A percentile compares a stretch with the other conserved stretches of the same genome.
Evolutionary conservation across 2,113 vertebrate species (phyloP).

Genomic region (Oceanodroma tethys): DNA sequence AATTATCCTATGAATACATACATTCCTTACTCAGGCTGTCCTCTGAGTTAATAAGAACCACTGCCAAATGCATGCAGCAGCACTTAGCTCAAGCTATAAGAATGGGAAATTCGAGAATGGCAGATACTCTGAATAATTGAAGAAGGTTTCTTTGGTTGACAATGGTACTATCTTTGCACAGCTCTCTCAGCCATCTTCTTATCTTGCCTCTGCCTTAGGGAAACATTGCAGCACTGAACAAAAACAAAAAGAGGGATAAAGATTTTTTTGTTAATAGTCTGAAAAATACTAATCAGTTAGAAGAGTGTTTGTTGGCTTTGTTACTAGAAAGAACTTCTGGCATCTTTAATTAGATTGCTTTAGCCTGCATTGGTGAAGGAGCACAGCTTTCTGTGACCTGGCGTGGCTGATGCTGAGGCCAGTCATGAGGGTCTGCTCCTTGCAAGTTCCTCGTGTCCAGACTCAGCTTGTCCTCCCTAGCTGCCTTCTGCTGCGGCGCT

Average conservation of each 20-base stretch:
- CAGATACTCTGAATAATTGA: conserved; percentile 69
- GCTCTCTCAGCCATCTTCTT: background rate
- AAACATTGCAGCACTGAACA: background rate
- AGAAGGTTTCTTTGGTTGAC: conserved; percentile 30
- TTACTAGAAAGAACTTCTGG: background rate
- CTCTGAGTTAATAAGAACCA: background rate
- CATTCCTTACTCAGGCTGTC: background rate
- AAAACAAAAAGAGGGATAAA: background rate
- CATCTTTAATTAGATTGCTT: background rate
- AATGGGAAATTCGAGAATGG: conserved; percentile 38
- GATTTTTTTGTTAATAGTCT: background rate
- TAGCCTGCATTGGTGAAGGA: background rate
- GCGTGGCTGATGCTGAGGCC: background rate
- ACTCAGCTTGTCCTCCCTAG: background rate
- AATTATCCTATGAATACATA: background rate
- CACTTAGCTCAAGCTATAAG: conserved; percentile 17
- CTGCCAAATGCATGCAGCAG: background rate
- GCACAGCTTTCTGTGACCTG: background rate
- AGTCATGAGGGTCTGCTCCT: background rate
- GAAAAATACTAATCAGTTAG: background rate
- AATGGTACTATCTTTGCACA: conserved; percentile 47
- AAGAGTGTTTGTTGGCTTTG: background rate
- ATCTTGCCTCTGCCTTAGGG: background rate
- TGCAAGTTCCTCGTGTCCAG: background rate
- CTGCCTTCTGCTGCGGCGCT: background rate